phyloP scores from a whole-genome alignment of 2,113 vertebrate species.

The Mystacornis crossleyi region DNA sequence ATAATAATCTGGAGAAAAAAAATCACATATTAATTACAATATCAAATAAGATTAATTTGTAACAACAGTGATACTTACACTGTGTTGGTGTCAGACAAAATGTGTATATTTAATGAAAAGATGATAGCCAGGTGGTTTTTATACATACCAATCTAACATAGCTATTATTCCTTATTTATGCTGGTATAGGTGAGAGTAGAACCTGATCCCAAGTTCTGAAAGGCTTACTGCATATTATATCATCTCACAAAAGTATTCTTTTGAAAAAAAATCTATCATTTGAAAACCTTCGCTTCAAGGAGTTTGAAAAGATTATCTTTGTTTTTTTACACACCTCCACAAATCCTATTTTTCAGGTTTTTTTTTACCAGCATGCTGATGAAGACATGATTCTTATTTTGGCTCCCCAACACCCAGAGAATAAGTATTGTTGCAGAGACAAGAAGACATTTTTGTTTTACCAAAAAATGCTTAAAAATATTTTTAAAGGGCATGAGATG shows the following conservation, averaged over 20 bases:
- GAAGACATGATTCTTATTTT: neutral
- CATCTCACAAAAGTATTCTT: neutral
- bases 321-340: neutral
- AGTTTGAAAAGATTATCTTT: neutral
- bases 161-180: neutral
- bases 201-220: neutral
- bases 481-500: conserved; percentile 4
- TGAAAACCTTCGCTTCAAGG: neutral
- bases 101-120: neutral
- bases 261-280: neutral
- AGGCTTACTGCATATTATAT: neutral
- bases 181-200: neutral
- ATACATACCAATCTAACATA: neutral
- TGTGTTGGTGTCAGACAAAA: neutral
- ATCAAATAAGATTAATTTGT: conserved; percentile 21
- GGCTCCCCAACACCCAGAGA: neutral
- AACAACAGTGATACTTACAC: neutral
- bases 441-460: neutral
- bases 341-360: neutral
- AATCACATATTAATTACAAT: conserved; percentile 11
- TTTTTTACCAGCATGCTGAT: neutral
- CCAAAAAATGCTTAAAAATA: neutral
- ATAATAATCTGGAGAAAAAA: conserved; percentile 25
- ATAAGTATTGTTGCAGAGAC: neutral
- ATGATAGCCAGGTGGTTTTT: neutral